Conservation (phyloP, 2,797 vertebrate genomes). For the Trachops cirrhosus region DNA sequence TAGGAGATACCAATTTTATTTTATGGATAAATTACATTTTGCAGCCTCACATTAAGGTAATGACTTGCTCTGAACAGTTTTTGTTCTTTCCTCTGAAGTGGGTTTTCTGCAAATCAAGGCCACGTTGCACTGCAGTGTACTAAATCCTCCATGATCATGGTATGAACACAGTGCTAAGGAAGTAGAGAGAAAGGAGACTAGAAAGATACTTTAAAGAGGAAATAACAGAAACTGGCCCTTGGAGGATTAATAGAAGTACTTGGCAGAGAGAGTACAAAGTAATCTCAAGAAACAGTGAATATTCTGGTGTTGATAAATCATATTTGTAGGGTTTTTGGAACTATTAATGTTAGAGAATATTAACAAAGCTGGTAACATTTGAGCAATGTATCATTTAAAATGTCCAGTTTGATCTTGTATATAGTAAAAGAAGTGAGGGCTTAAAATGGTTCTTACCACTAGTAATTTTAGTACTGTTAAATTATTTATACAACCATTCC, state of each 20-base stretch:
- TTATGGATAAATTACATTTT: not conserved
- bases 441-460: not conserved
- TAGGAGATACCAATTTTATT: not conserved
- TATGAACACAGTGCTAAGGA: not conserved
- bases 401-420: not conserved
- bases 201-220: not conserved
- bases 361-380: constrained; percentile 16
- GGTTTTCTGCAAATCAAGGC: not conserved
- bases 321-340: constrained; percentile 11
- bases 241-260: not conserved
- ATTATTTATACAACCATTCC: not conserved
- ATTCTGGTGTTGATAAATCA: not conserved
- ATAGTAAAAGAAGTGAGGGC: not conserved
- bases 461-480: not conserved
- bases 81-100: not conserved
- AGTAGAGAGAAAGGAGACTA: not conserved
- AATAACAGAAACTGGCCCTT: not conserved
- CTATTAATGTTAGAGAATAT: constrained; percentile 36
- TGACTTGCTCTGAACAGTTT: not conserved
- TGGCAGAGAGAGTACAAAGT: not conserved
- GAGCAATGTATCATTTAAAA: not conserved
- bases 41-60: not conserved
- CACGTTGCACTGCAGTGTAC: too few species aligned
- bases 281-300: not conserved
- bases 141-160: not conserved